These are phyloP conservation scores for Geotria australis DNA, from an alignment of 2,797 vertebrate genomes.

Conservation along the genomic window DNA sequence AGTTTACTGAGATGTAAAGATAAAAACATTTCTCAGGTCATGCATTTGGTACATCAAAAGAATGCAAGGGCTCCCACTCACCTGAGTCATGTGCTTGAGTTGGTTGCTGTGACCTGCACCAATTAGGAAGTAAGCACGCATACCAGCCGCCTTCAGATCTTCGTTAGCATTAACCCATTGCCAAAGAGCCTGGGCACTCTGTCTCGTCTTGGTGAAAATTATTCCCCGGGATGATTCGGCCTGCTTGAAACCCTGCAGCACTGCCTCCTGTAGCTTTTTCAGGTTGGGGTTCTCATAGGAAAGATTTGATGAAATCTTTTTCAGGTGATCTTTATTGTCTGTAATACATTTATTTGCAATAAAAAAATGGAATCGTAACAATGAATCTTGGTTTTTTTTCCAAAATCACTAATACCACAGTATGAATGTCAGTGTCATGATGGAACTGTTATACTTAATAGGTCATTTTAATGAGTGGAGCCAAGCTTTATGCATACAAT, in stretches of 20 bases:
- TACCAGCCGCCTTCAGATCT: conserved; percentile 45
- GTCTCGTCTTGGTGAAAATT: conserved; percentile 72
- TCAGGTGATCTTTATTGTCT: conserved; percentile 32
- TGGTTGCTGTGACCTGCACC: conserved; percentile 58
- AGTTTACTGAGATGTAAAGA: too few relatives aligned
- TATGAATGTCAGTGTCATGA: too few relatives aligned
- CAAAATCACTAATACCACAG: too few relatives aligned
- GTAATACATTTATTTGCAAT: conserved; percentile 1
- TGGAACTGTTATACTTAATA: too few relatives aligned
- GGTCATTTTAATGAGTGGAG: too few relatives aligned
- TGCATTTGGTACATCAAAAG: too few relatives aligned
- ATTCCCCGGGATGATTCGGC: conserved; percentile 33
- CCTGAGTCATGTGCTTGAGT: conserved; percentile 63
- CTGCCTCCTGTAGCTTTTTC: conserved; percentile 17
- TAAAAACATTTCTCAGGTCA: too few relatives aligned
- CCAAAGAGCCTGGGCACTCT: conserved; percentile 39
- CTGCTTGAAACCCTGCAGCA: conserved; percentile 43
- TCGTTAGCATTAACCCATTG: conserved; percentile 57
- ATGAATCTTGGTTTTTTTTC: too few relatives aligned
- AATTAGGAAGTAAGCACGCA: conserved; percentile 39
- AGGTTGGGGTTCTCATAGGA: conserved; percentile 51
- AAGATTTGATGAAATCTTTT: conserved; percentile 19
- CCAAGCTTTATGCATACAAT: too few relatives aligned
- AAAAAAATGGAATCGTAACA: neutral
- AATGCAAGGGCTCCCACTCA: conserved; percentile 4